These are phyloP conservation scores for Dromiciops gliroides DNA, from an alignment of 2,113 vertebrate genomes.

Conservation along the genomic window DNA sequence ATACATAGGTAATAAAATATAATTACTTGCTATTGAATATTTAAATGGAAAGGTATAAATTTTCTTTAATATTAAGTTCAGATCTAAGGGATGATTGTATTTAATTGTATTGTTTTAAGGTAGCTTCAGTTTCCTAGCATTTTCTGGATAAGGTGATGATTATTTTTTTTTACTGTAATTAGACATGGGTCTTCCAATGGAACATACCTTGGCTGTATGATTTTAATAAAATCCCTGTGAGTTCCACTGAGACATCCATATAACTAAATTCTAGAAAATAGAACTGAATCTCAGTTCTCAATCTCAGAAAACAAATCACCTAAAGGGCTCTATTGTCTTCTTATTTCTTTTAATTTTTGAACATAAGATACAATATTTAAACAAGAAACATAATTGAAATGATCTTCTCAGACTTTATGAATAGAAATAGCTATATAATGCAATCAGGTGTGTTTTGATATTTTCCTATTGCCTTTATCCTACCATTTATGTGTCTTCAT, in stretches of 20 bases:
- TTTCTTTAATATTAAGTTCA: constrained; percentile 32
- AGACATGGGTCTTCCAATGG: constrained; percentile 33
- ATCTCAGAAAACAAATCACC: constrained; percentile 61
- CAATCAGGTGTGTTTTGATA: constrained; percentile 25
- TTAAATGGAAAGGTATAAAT: not conserved
- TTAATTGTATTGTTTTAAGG: not conserved
- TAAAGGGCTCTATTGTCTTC: constrained; percentile 35
- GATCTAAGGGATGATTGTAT: not conserved
- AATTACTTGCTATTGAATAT: not conserved
- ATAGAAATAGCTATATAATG: constrained; percentile 32
- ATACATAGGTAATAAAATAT: not conserved
- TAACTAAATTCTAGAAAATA: constrained; percentile 46
- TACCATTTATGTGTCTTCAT: not conserved
- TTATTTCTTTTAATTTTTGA: constrained; percentile 62
- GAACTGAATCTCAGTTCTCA: too few species aligned
- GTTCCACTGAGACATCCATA: not conserved
- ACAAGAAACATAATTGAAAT: constrained; percentile 38
- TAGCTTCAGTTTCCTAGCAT: constrained; percentile 30
- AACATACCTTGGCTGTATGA: constrained; percentile 40
- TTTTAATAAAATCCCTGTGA: constrained; percentile 44
- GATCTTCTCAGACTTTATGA: constrained; percentile 50
- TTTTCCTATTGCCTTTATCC: constrained; percentile 35
- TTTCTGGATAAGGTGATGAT: constrained; percentile 52
- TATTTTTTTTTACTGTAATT: constrained; percentile 11
- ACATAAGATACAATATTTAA: constrained; percentile 54